Percentiles rank a stretch among this genome's conserved stretches.
phyloP scores from a whole-genome alignment of 2,797 vertebrate species.

The Clangula hyemalis region DNA sequence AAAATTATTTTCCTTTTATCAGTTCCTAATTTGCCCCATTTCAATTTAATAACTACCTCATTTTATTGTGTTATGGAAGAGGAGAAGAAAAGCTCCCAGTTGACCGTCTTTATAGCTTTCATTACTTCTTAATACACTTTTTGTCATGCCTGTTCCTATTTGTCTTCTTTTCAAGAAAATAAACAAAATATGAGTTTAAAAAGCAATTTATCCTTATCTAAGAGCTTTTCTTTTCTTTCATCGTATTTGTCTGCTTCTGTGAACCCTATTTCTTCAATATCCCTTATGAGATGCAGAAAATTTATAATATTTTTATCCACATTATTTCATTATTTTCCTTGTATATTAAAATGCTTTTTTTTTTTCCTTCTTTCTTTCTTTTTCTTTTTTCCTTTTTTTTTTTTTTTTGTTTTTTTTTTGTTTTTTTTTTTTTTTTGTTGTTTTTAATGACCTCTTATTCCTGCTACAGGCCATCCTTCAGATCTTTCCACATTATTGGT shows the following conservation, averaged over 20 bases:
- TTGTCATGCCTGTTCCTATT: conserved; percentile 50
- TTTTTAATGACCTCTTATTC: not conserved
- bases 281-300: not conserved
- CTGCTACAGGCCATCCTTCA: not conserved
- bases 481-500: not conserved
- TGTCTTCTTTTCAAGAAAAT: conserved; percentile 55
- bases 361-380: not conserved
- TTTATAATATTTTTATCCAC: not conserved
- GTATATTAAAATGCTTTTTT: not conserved
- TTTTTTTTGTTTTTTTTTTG: not conserved
- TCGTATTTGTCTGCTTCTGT: not conserved
- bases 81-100: conserved; percentile 58
- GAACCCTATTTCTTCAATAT: conserved; percentile 5
- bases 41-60: conserved; percentile 63
- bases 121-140: conserved; percentile 60
- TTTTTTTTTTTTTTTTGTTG: not conserved
- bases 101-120: conserved; percentile 66
- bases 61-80: conserved; percentile 55
- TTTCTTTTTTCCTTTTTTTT: not conserved
- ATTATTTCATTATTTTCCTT: not conserved
- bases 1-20: conserved; percentile 72
- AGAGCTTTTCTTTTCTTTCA: not conserved
- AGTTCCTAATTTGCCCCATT: conserved; percentile 59
- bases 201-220: conserved; percentile 18
- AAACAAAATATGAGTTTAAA: conserved; percentile 50